Base-by-base conservation (phyloP, 2,797 vertebrate genomes). In the Mormyrops boulengeri region DNA sequence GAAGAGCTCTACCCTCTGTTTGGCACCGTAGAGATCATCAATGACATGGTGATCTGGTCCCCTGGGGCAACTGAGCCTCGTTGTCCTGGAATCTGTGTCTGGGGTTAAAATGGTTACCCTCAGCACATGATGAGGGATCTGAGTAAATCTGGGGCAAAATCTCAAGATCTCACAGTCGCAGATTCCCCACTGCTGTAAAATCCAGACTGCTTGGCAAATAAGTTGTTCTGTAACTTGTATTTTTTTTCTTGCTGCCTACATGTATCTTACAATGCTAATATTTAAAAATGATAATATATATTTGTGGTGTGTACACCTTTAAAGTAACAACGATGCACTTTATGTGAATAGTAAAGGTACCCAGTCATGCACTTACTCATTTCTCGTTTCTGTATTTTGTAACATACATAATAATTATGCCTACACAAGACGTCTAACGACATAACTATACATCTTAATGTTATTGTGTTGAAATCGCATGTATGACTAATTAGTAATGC, bases 1-100 rank as follows among this genome's bases (percentile, higher is more conserved):
- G 96, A 96, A 91, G 95, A 92, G 93, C 94, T 96, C 88, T 96
- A 94, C 92, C 96, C 96, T 0, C 88, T 97, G 89, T 97, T 97
- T 34, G 96, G 96, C 0, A 97, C 96, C 0, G 95, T 96, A 91
- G 96, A 97, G 93, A 95, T 96, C 60, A 82, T 93, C 57, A 95
- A 94, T 88, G 95, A 96, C 93, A 93, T 97, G 92, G 95, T 97
- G 87, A 96, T 97, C 90, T 93, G 89, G 89, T 94, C 95, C 11
- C 95, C 95, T 0, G 91, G 88, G 4, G 84, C 88, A 44, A 94
- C 94, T 60, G 91, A 91, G 90, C 93, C 93, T 91, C 88, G 96
- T 88, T 96, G 96, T 88, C 93, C 95, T 8, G 12, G 89, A 2
- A 77, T 94, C 89, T 97, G 96, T 90, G 89, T 96, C 89, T 96